Evolutionary conservation across 2,113 vertebrate species (phyloP).

Genomic region (Lophius piscatorius): DNA sequence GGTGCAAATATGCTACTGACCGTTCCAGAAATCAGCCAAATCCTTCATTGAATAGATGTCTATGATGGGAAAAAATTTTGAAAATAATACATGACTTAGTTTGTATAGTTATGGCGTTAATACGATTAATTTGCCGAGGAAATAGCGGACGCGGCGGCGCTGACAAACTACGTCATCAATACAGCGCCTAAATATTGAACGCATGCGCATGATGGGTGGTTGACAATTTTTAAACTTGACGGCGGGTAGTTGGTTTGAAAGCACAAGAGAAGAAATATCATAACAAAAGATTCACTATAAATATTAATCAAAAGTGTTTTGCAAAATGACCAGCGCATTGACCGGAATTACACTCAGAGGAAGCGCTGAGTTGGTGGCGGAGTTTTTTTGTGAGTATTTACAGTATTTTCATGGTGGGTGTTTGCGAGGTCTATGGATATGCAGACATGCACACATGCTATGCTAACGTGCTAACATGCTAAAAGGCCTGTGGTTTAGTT

Average conservation of each 20-base stretch:
- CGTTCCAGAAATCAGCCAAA: too few relatives aligned
- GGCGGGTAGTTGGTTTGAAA: conserved; percentile 62
- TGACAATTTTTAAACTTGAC: conserved; percentile 70
- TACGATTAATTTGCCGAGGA: too few relatives aligned
- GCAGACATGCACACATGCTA: not conserved
- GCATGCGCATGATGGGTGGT: conserved; percentile 48
- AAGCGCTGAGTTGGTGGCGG: conserved; percentile 90
- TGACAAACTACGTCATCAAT: conserved; percentile 44
- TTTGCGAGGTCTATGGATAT: not conserved
- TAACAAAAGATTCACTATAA: not conserved
- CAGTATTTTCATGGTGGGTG: not conserved
- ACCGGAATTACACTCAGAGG: conserved; percentile 91
- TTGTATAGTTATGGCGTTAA: too few relatives aligned
- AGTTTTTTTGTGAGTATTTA: conserved; percentile 91
- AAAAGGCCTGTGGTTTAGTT: not conserved
- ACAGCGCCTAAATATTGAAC: not conserved
- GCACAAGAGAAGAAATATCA: not conserved
- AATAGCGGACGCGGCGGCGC: too few relatives aligned
- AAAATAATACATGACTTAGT: too few relatives aligned
- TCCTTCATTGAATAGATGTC: too few relatives aligned
- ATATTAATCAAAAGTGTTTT: not conserved
- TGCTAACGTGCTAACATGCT: conserved; percentile 15
- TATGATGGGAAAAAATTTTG: too few relatives aligned
- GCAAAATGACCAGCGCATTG: conserved; percentile 77
- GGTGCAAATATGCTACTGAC: too few relatives aligned